Percentiles rank a stretch among this genome's conserved stretches.
Conservation (phyloP, 2,888 invertebrate genomes). For the Epirrhoe alternata region DNA sequence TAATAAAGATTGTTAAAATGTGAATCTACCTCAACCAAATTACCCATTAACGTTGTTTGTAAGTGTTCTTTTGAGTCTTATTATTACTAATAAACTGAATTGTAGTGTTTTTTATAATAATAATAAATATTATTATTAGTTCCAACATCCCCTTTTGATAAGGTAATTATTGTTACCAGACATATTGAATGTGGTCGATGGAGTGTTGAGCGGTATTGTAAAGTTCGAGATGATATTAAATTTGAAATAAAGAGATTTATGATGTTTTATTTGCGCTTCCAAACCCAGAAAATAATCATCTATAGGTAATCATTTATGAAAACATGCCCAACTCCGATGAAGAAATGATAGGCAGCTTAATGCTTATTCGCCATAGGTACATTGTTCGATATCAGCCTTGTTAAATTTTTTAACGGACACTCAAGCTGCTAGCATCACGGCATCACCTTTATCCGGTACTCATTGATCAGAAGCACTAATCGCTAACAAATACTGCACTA, state of each 20-base stretch:
- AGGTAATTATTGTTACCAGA: constrained; percentile 82
- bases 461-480: no score
- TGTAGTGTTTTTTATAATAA: constrained; percentile 74
- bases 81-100: constrained; percentile 76
- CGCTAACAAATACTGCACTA: no score
- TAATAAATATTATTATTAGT: constrained; percentile 75
- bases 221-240: constrained; percentile 75
- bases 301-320: no score
- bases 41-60: constrained; percentile 82
- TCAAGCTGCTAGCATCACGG: no score
- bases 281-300: not conserved
- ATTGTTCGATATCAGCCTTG: no score
- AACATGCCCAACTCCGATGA: no score
- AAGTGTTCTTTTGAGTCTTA: constrained; percentile 84
- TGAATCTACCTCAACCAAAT: constrained; percentile 84
- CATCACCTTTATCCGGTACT: no score
- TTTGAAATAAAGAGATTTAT: constrained; percentile 60
- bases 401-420: no score
- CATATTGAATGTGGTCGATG: constrained; percentile 74
- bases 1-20: constrained; percentile 63
- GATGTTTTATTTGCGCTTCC: constrained; percentile 52
- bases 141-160: constrained; percentile 81
- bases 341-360: no score
- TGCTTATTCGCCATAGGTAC: no score
- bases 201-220: constrained; percentile 72